Base-by-base conservation (phyloP, 2,113 vertebrate genomes). In the Solea senegalensis region DNA sequence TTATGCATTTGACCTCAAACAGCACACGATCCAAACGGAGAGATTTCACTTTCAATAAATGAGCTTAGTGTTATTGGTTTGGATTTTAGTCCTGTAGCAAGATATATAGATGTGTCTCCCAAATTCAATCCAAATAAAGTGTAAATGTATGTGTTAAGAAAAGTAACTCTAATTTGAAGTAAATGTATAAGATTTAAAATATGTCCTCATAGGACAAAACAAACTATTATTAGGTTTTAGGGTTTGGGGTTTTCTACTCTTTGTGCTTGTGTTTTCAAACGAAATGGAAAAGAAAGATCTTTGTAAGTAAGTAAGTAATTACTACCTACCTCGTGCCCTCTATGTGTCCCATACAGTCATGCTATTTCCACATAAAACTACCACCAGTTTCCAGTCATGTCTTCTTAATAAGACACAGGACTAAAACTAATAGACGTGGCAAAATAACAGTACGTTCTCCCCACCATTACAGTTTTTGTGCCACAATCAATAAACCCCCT, bases 401-500 rank as follows among this genome's bases (percentile, higher is more conserved):
- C 14, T 10, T 53, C 27, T 26, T 45, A 2, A 26, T 49, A 44
- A 54, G 34, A 51, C 34, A 14, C 16, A 11, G 34, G 44, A 45
- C 4, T 48, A 13, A 41, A 1, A 13, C 6, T n/a, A 69, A 48
- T 49, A 61, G 65, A 58, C 26, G 56, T 56, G 45, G 27, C 45
- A 64, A 71, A 80, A 60, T 44, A 70, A 71, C 78, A 48, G 44
- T 4, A 9, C 41, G 27, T 41, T 71, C 61, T 60, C 26, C 26
- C 72, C 43, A 60, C 21, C 41, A 48, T 75, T 65, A 62, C 64
- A 70, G 40, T 69, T 74, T 75, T 70, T 78, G 40, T 64, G 69
- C 40, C 66, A 54, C 26, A 56, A 76, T 89, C 75, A 89, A 85
- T 89, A 76, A 81, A 68, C 27, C 41, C 41, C 63, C 60, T 69